These are phyloP conservation scores for Ochropleura leucogaster DNA, from an alignment of 2,888 invertebrate species.

Conservation along the genomic window DNA sequence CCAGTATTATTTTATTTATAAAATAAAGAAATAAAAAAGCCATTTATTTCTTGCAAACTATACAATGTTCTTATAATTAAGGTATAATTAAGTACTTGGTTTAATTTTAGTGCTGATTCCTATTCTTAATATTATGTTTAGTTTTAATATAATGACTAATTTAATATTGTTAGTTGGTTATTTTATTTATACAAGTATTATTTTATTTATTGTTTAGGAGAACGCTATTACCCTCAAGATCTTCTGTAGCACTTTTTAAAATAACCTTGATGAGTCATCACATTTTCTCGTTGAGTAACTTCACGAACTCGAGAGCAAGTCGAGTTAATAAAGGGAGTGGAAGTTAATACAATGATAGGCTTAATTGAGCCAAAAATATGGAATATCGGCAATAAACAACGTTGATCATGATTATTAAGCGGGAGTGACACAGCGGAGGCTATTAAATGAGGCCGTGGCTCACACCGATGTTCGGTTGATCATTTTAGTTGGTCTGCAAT, in stretches of 20 bases:
- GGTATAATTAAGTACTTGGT: too few species aligned
- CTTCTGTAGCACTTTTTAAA: slow-evolving; percentile 12
- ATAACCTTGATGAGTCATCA: slow-evolving; percentile 29
- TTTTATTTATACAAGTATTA: too few species aligned
- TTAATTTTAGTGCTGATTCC: too few species aligned
- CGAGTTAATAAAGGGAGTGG: slow-evolving; percentile 41
- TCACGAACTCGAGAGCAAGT: slow-evolving; percentile 18
- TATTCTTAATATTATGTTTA: too few species aligned
- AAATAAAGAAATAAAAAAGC: too few species aligned
- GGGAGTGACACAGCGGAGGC: slow-evolving; percentile 73
- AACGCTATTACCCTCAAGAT: not conserved
- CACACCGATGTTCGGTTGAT: slow-evolving; percentile 68
- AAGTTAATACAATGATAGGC: slow-evolving; percentile 61
- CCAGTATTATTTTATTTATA: not conserved
- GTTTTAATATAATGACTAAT: too few species aligned
- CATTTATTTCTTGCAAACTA: too few species aligned
- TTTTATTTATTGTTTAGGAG: not conserved
- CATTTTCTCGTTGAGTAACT: slow-evolving; percentile 14
- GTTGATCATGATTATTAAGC: slow-evolving; percentile 77
- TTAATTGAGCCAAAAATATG: slow-evolving; percentile 68
- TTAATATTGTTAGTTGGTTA: too few species aligned
- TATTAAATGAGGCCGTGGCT: slow-evolving; percentile 70
- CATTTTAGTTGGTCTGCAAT: not conserved
- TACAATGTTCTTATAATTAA: too few species aligned
- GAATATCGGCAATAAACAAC: slow-evolving; percentile 72